Base-by-base conservation (phyloP, 2,797 vertebrate species). In the Acanthopagrus latus region DNA sequence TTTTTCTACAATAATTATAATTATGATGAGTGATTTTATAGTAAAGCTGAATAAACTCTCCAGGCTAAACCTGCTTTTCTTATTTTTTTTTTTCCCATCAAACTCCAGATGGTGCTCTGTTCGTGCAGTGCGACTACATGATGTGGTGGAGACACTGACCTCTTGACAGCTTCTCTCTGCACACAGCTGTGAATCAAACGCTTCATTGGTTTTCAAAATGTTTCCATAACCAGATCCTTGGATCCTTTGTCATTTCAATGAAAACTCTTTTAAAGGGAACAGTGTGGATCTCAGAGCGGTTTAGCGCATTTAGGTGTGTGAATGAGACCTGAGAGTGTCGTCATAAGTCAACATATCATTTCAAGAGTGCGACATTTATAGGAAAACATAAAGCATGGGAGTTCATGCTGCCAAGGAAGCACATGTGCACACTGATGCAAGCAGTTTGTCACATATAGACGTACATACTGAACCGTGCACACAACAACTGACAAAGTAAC, bases 121-220 rank as follows among this genome's bases (percentile, higher is more conserved):
- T 86, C 78, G 70, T 74, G 68, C 52, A 59, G 63, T 71, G 74
- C 71, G 58, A 66, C 60, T 64, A 63, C 68, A 74, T 85, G 81
- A 87, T 82, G 77, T 86, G 86, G 59, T 82, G 57, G 75, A 87
- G 48, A 82, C 80, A 60, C 43, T 85, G 86, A 91, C 86, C 86
- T 88, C 82, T 75, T 85, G 76, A 88, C 82, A 84, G 68, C 60
- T 38, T 62, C 65, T 76, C 63, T 81, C 72, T 71, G 70, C 71
- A 84, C 88, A 88, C 84, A 90, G 88, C 88, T 89, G 84, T 74
- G 85, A 83, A 84, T 84, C 73, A 76, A 89, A 86, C 50, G 84
- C 81, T 85, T 76, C 81, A 86, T 54, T 84, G 86, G 48, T 66
- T 87, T 82, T 83, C 62, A 83, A 81, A 89, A 84, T 68, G 71